Conservation (phyloP, 2,888 invertebrate species). For the Platerodrilus igneus region DNA sequence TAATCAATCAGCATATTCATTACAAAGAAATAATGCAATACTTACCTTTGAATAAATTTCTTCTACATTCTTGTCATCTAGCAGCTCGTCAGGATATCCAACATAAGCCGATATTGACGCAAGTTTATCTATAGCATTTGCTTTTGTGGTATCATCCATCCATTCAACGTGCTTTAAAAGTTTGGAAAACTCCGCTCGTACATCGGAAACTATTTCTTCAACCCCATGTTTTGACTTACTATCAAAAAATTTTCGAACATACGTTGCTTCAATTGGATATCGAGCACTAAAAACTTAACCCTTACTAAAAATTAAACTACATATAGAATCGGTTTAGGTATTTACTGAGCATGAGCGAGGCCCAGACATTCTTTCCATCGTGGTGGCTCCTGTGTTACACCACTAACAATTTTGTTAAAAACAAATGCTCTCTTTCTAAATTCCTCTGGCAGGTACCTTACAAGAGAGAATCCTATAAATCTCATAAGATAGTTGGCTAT, state of each 20-base stretch:
- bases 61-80: conserved; percentile 74
- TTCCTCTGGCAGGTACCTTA: conserved; percentile 73
- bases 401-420: conserved; percentile 75
- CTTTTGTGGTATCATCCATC: conserved; percentile 85
- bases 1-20: too few species aligned
- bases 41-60: conserved; percentile 69
- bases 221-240: conserved; percentile 79
- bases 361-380: conserved; percentile 90
- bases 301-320: too few species aligned
- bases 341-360: conserved; percentile 71
- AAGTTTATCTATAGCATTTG: conserved; percentile 73
- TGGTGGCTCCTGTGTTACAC: conserved; percentile 77
- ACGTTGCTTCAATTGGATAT: conserved; percentile 75
- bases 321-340: too few species aligned
- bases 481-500: conserved; percentile 91
- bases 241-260: conserved; percentile 82
- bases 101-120: conserved; percentile 82
- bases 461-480: conserved; percentile 77
- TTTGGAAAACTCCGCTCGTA: conserved; percentile 74
- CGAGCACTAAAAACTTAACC: too few species aligned
- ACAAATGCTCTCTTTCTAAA: conserved; percentile 73
- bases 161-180: conserved; percentile 77
- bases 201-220: conserved; percentile 80
- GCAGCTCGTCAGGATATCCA: conserved; percentile 85
- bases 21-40: too few species aligned